Evolutionary conservation across 2,797 vertebrate genomes (phyloP).

Genomic region (Lepus townsendii): DNA sequence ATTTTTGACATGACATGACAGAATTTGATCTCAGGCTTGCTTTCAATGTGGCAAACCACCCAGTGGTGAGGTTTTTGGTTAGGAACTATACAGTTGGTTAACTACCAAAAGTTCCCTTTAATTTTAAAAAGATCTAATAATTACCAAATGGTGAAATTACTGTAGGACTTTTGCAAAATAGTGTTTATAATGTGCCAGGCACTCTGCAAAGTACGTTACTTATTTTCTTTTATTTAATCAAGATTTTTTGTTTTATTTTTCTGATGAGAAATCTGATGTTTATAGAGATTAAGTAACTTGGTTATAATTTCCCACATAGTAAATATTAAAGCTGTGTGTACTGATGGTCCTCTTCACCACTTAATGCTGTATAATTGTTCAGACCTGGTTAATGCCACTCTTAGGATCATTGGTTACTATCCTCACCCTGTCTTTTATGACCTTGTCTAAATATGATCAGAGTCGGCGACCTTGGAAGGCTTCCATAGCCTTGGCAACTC

Average conservation of each 20-base stretch:
- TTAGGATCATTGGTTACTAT: no score
- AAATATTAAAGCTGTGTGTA: no score
- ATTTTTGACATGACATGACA: slow-evolving; percentile 13
- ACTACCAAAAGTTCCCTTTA: neutral
- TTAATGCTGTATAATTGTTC: no score
- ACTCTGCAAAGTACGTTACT: neutral
- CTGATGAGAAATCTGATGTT: slow-evolving; percentile 2
- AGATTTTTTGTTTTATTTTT: neutral
- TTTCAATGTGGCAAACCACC: neutral
- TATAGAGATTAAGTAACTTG: neutral
- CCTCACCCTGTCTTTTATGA: no score
- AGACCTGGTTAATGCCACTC: no score
- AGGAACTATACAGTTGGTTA: neutral
- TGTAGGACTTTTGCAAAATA: neutral
- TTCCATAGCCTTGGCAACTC: no score
- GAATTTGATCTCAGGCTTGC: neutral
- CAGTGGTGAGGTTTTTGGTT: neutral
- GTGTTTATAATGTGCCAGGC: neutral
- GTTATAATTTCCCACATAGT: neutral
- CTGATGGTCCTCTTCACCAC: no score
- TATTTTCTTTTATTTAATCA: slow-evolving; percentile 14
- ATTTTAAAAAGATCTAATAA: neutral
- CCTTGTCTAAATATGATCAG: no score
- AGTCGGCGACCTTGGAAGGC: no score
- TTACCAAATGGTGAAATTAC: neutral